phyloP scores from a whole-genome alignment of 1,140 invertebrate species.

The Cyphomyrmex costatus region DNA sequence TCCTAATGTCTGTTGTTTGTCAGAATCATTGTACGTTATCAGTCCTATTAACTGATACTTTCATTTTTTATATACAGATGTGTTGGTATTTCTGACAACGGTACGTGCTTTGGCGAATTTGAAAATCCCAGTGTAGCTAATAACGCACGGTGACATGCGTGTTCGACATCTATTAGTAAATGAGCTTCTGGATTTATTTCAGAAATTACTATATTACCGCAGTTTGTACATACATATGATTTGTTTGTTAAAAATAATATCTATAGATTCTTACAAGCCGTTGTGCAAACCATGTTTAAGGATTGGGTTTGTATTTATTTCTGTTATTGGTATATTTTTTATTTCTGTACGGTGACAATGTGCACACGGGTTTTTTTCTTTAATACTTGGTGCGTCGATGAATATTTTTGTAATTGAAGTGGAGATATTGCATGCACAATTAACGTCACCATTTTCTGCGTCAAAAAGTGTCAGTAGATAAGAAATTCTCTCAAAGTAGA shows the following conservation, averaged over 20 bases:
- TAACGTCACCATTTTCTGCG: too few species aligned
- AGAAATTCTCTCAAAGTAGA: too few species aligned
- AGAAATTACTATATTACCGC: neutral
- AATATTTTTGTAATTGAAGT: too few species aligned
- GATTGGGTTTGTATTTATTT: neutral
- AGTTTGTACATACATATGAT: neutral
- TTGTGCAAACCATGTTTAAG: neutral
- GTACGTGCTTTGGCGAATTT: neutral
- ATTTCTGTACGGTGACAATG: too few species aligned
- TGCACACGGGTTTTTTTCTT: too few species aligned
- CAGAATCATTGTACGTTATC: neutral
- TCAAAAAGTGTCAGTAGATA: too few species aligned
- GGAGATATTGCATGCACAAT: too few species aligned
- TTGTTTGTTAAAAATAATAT: neutral
- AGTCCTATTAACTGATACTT: slow-evolving; percentile 6
- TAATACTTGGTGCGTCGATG: too few species aligned
- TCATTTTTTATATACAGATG: neutral
- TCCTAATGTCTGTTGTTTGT: too few species aligned
- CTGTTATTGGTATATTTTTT: too few species aligned
- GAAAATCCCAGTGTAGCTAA: neutral
- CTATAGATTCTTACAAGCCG: neutral
- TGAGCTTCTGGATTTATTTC: neutral
- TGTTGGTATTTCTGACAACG: neutral
- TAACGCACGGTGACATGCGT: neutral
- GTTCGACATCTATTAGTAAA: slow-evolving; percentile 7